Evolutionary conservation across 2,888 invertebrate genomes (phyloP).

Genomic region (Eremobia ochroleuca): DNA sequence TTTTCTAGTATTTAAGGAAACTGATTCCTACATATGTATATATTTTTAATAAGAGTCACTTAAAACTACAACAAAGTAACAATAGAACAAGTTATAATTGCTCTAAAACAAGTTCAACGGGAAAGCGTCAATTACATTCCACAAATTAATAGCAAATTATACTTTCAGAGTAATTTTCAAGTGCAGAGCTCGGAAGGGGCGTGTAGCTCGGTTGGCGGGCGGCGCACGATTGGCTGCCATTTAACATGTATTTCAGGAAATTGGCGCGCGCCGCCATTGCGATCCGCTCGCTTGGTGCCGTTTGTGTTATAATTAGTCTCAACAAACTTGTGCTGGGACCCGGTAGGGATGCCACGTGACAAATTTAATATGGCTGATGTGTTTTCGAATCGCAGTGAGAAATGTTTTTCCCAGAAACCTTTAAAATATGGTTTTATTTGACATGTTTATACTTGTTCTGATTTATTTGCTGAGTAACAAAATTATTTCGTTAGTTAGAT

Average conservation of each 20-base stretch:
- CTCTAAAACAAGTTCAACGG: conserved; percentile 24
- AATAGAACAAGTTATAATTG: conserved; percentile 5
- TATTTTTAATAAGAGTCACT: neutral
- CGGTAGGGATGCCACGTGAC: conserved; percentile 38
- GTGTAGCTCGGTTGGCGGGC: conserved; percentile 57
- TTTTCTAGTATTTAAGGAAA: neutral
- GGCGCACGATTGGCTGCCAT: conserved; percentile 78
- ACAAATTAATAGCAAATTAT: conserved; percentile 53
- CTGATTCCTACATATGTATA: neutral
- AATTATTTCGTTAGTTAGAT: neutral
- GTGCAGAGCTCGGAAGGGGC: conserved; percentile 65
- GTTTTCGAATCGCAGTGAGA: neutral
- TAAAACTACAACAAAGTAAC: conserved; percentile 7
- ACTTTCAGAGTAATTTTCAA: conserved; percentile 53
- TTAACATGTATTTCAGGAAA: conserved; percentile 83
- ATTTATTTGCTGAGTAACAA: neutral
- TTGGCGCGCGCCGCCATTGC: conserved; percentile 78
- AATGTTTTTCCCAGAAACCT: neutral
- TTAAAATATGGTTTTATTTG: neutral
- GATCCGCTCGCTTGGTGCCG: conserved; percentile 69
- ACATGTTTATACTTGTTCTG: neutral
- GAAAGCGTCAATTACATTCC: conserved; percentile 14
- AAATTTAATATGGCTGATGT: conserved; percentile 34
- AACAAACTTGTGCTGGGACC: conserved; percentile 68
- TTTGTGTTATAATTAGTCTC: conserved; percentile 78